phyloP scores from a whole-genome alignment of 2,888 invertebrate genomes.

The Pocota personata region DNA sequence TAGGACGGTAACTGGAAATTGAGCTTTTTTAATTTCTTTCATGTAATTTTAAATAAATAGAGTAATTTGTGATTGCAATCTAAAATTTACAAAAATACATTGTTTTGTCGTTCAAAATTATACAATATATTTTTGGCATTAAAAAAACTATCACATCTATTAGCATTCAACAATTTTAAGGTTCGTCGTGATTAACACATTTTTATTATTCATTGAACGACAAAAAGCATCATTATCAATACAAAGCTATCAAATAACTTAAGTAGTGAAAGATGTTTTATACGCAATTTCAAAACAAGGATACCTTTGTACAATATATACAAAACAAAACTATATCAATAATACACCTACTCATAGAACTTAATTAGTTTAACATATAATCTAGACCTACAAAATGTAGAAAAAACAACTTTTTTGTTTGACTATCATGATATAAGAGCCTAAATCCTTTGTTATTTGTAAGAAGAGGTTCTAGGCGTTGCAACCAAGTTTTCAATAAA shows the following conservation, averaged over 20 bases:
- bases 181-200: conserved; percentile 11
- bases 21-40: conserved; percentile 13
- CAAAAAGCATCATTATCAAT: conserved; percentile 24
- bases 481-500: not conserved
- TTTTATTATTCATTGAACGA: conserved; percentile 3
- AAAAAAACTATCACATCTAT: conserved; percentile 58
- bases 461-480: not conserved
- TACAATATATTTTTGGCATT: conserved; percentile 60
- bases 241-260: conserved; percentile 8
- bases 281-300: not conserved
- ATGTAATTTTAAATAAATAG: conserved; percentile 34
- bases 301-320: conserved; percentile 21
- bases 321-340: not conserved
- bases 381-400: not conserved
- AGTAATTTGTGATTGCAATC: conserved; percentile 30
- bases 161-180: conserved; percentile 9
- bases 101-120: conserved; percentile 26
- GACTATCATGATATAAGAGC: not conserved
- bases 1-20: conserved; percentile 53
- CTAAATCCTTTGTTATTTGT: not conserved
- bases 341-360: not conserved
- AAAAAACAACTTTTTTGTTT: not conserved
- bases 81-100: conserved; percentile 32
- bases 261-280: not conserved
- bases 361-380: not conserved